These are phyloP conservation scores for Chaenogobius annularis DNA, from an alignment of 2,113 vertebrate species.

Conservation along the genomic window DNA sequence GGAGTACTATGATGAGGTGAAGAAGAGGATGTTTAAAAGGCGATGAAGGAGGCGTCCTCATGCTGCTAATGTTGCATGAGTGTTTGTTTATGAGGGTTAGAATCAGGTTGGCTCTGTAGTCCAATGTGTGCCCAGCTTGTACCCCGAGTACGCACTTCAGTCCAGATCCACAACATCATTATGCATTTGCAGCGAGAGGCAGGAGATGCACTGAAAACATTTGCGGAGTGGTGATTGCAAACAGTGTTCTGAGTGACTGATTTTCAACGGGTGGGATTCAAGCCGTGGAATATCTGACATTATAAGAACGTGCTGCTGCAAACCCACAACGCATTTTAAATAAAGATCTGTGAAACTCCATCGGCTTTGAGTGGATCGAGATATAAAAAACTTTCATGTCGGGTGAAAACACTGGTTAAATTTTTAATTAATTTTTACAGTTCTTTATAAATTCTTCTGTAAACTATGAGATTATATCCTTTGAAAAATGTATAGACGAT, in stretches of 20 bases:
- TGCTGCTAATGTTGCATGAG: slow-evolving; percentile 47
- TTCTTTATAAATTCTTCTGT: not conserved
- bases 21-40: slow-evolving; percentile 37
- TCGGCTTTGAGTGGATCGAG: slow-evolving; percentile 22
- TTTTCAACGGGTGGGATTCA: slow-evolving; percentile 35
- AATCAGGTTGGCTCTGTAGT: slow-evolving; percentile 50
- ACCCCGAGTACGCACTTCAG: slow-evolving; percentile 4
- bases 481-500: not conserved
- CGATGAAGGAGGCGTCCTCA: slow-evolving; percentile 56
- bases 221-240: slow-evolving; percentile 11
- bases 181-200: slow-evolving; percentile 32
- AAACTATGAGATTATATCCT: not conserved
- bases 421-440: slow-evolving; percentile 30
- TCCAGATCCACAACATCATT: slow-evolving; percentile 23
- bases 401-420: slow-evolving; percentile 8
- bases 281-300: slow-evolving; percentile 23
- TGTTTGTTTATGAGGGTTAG: slow-evolving; percentile 69
- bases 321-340: not conserved
- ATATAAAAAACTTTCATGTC: slow-evolving; percentile 13
- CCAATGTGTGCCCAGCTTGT: slow-evolving; percentile 45
- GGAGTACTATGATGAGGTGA: slow-evolving; percentile 18
- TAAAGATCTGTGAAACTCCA: slow-evolving; percentile 25
- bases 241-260: slow-evolving; percentile 1
- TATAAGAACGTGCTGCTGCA: not conserved
- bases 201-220: slow-evolving; percentile 22